Conservation (phyloP, 1,140 invertebrate species). For the Rhagoletis pomonella region DNA sequence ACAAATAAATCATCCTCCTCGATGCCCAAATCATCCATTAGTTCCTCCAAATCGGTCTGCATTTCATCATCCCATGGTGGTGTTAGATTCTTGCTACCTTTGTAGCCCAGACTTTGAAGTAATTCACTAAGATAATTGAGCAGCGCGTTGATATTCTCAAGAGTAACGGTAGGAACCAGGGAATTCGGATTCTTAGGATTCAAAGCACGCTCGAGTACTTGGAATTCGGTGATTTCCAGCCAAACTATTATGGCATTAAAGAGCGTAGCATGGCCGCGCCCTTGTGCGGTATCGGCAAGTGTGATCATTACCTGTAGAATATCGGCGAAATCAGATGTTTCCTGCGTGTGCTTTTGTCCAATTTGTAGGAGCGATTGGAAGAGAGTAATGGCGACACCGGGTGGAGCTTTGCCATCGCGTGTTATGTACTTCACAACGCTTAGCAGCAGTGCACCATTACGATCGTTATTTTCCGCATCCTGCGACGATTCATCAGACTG, state of each 20-base stretch:
- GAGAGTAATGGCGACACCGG: conserved; percentile 82
- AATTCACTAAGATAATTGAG: conserved; percentile 77
- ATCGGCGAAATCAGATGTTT: conserved; percentile 86
- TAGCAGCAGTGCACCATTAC: conserved; percentile 84
- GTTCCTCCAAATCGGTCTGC: conserved; percentile 83
- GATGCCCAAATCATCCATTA: conserved; percentile 84
- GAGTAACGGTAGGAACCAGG: conserved; percentile 57
- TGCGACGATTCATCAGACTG: conserved; percentile 58
- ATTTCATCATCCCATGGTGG: conserved; percentile 88
- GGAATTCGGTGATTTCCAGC: conserved; percentile 82
- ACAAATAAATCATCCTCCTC: conserved; percentile 94
- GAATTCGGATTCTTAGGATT: conserved; percentile 75
- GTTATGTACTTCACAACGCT: conserved; percentile 85
- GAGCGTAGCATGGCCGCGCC: conserved; percentile 84
- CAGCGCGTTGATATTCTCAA: conserved; percentile 69
- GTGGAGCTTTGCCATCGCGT: conserved; percentile 78
- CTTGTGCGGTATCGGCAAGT: conserved; percentile 86
- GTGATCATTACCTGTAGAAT: conserved; percentile 86
- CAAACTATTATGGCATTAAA: conserved; percentile 88
- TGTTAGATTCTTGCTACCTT: conserved; percentile 78
- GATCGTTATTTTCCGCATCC: conserved; percentile 73
- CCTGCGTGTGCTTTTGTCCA: conserved; percentile 79
- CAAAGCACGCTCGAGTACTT: conserved; percentile 78
- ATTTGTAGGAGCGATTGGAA: conserved; percentile 86
- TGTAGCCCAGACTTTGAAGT: conserved; percentile 70